Base-by-base conservation (phyloP, 2,888 invertebrate species). In the Bursaphelenchus okinawaensis region DNA sequence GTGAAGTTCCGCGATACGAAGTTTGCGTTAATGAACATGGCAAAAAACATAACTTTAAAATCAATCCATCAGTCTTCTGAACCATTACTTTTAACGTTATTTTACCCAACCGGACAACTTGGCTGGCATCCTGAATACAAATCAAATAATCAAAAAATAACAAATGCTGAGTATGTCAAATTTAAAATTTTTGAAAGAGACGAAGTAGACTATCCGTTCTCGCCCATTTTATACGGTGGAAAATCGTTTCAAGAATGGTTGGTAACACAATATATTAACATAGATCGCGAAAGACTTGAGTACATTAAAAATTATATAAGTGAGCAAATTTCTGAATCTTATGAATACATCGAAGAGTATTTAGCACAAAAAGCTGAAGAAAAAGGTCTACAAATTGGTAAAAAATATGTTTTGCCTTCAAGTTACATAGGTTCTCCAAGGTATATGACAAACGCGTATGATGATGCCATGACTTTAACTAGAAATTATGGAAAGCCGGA, bases 381-480 rank as follows among this genome's bases (percentile, higher is more conserved):
- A n/a, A 19, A 16, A 54, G 55, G 16, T 9, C 55, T 16, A 54
- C n/a, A 19, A 16, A 54, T 19, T 16, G n/a, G n/a, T n/a, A n/a
- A n/a, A n/a, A n/a, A n/a, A n/a, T n/a, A n/a, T n/a, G n/a, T n/a
- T n/a, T 19, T 54, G 55, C 16, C 16, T 16, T 16, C 55, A 16
- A 19, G 9, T 19, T 16, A 16, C 24, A 16, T 19, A 19, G 55
- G 55, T 9, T 16, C n/a, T 16, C 55, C n/a, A 16, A 54, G 55
- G 16, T 54, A 54, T 31, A 54, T 54, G 55, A 16, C 16, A 16
- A 9, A 19, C 16, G 56, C 12, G 12, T 64, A 57, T 29, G 68
- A 78, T 59, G 74, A 79, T 68, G 72, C 74, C 8, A 68, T 78
- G 68, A 56, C 73, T 29, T 63, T 71, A 50, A 72, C 75, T 20